Conservation (phyloP, 2,113 vertebrate species). For the Nettapus auritus region DNA sequence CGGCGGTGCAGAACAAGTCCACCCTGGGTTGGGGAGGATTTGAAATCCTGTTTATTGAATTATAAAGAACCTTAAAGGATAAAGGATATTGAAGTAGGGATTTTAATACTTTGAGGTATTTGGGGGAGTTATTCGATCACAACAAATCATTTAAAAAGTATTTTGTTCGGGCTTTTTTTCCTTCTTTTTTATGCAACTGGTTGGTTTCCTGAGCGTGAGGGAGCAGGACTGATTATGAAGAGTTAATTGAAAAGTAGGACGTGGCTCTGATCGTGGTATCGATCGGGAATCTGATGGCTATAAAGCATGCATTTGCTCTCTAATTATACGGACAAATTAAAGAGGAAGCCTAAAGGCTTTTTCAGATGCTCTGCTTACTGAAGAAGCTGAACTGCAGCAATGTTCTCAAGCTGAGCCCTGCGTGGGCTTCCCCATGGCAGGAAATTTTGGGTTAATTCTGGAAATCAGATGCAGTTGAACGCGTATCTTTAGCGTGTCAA, state of each 20-base stretch:
- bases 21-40: conserved; percentile 73
- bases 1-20: conserved; percentile 73
- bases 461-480: fast-evolving
- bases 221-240: not conserved
- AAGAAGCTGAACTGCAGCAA: fast-evolving
- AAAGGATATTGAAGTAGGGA: conserved; percentile 82
- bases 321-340: not conserved
- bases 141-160: conserved; percentile 70
- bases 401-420: not conserved
- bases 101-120: conserved; percentile 82
- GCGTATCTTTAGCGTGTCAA: fast-evolving
- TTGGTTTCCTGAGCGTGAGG: not conserved
- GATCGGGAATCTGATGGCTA: fast-evolving
- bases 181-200: not conserved
- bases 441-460: not conserved
- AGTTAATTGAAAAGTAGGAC: not conserved
- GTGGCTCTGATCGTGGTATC: not conserved
- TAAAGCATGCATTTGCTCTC: fast-evolving
- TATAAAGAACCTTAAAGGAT: conserved; percentile 90
- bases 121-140: conserved; percentile 78
- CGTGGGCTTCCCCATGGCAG: fast-evolving
- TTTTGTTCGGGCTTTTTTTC: not conserved
- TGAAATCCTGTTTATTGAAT: conserved; percentile 89
- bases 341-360: not conserved
- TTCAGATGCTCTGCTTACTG: not conserved